A percentile compares a stretch with the other conserved stretches of the same genome.
Evolutionary conservation across 2,888 invertebrate genomes (phyloP).

Genomic region (Heliconius charithonia): DNA sequence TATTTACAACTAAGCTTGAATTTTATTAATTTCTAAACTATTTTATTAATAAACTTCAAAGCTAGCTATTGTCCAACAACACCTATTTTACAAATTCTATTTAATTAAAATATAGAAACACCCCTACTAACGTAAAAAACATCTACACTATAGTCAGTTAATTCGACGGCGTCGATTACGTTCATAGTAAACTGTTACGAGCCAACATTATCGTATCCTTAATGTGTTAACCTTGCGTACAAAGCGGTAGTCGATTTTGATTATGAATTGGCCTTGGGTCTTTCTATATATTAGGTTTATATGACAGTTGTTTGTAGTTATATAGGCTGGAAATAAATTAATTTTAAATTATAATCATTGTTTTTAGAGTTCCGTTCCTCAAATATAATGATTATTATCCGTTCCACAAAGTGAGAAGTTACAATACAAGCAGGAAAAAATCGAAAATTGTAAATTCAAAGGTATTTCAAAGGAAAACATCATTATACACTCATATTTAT

Average conservation of each 20-base stretch:
- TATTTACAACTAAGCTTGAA: too few species aligned
- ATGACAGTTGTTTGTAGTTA: too few species aligned
- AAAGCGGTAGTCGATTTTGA: conserved; percentile 24
- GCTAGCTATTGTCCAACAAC: background rate
- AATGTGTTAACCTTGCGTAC: conserved; percentile 35
- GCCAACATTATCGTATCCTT: conserved; percentile 33
- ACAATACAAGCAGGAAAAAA: too few species aligned
- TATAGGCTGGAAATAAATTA: too few species aligned
- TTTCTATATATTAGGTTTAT: background rate
- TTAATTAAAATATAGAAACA: conserved; percentile 9
- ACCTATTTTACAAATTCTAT: background rate
- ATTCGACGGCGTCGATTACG: conserved; percentile 33
- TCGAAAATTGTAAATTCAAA: too few species aligned
- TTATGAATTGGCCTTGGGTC: conserved; percentile 22
- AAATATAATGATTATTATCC: too few species aligned
- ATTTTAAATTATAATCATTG: too few species aligned
- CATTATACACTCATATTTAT: too few species aligned
- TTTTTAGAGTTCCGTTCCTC: too few species aligned
- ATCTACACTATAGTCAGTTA: conserved; percentile 22
- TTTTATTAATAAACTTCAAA: background rate
- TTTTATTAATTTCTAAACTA: too few species aligned
- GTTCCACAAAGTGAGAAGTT: too few species aligned
- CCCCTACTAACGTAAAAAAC: background rate
- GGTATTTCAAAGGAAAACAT: too few species aligned
- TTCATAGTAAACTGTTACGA: conserved; percentile 36